Evolutionary conservation across 2,888 invertebrate species (phyloP).

Genomic region (Schizotus pectinicornis): DNA sequence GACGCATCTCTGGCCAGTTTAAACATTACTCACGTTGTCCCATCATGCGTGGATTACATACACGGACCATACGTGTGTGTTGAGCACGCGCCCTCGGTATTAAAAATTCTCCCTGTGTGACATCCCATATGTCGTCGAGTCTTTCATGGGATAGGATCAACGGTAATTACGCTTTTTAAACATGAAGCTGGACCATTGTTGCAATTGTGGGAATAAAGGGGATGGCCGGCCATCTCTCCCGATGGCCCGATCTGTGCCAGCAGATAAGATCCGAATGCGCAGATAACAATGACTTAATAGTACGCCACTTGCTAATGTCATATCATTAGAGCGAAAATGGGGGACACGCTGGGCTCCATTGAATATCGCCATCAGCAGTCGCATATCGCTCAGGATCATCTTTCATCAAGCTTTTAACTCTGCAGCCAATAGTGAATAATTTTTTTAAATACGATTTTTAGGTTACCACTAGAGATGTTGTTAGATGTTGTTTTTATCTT

Average conservation of each 20-base stretch:
- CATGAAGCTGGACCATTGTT: conserved; percentile 54
- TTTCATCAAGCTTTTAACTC: too few species aligned
- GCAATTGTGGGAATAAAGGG: conserved; percentile 56
- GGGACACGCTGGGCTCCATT: conserved; percentile 11
- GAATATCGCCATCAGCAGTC: not conserved
- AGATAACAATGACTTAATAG: conserved; percentile 43
- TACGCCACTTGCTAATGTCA: conserved; percentile 42
- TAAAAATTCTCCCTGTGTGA: conserved; percentile 40
- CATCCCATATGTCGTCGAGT: conserved; percentile 54
- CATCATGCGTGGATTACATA: not conserved
- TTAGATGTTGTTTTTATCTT: too few species aligned
- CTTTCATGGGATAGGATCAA: conserved; percentile 53
- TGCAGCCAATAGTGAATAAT: too few species aligned
- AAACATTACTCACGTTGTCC: too few species aligned
- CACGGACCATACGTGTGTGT: not conserved
- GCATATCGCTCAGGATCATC: too few species aligned
- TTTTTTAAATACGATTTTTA: too few species aligned
- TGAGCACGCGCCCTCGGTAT: conserved; percentile 19
- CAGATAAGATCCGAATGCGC: conserved; percentile 56
- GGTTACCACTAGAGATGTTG: too few species aligned
- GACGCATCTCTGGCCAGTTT: too few species aligned
- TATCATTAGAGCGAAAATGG: conserved; percentile 24
- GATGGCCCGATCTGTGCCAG: conserved; percentile 41
- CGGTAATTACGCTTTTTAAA: conserved; percentile 58
- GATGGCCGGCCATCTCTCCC: conserved; percentile 39